Base-by-base conservation (phyloP, 2,113 vertebrate genomes). In the Mustela nigripes region DNA sequence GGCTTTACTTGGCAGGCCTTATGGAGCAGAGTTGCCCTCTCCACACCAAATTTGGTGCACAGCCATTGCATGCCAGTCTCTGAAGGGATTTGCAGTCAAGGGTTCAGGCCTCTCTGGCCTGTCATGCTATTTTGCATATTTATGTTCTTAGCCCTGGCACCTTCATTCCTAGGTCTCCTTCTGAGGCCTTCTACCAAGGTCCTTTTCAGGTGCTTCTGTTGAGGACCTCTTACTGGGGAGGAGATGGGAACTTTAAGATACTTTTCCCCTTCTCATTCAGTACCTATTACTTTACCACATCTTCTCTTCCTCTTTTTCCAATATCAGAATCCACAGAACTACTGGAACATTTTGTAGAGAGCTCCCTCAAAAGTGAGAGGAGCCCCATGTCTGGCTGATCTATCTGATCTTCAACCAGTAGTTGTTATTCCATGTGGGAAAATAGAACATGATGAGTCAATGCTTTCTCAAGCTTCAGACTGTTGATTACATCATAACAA, bases 351-450 rank as follows among this genome's bases (percentile, higher is more conserved):
- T 83, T 92, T 45, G 4, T 71, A 7, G 18, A 67, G 33, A 39
- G 19, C 11, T 91, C 28, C 33, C 2, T 60, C 45, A 48, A 21
- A 45, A 45, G 5, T 91, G 15, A 9, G 36, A 26, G 2, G 60
- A 87, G 58, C 14, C 28, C 21, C 2, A 39, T 16, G 21, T 45
- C 12, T 60, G 10, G 7, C 14, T n/a, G 50, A 71, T 71, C 24
- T 33, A 45, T 21, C 24, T 15, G 39, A 69, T 65, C 48, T 16
- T 67, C 8, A 39, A 69, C 31, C 18, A 3, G 24, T 11, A 9
- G 11, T 16, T 7, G 11, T 16, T 7, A 0, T 58, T 88, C 36
- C 50, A 2, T 2, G 1, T 1, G 62, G 62, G 3, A 53, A 88
- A 48, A 42, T 28, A 12, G 58, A 58, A 28, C 7, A n/a, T 6